Evolutionary conservation across 2,888 invertebrate species (phyloP).

Genomic region (Campaea margaritaria): DNA sequence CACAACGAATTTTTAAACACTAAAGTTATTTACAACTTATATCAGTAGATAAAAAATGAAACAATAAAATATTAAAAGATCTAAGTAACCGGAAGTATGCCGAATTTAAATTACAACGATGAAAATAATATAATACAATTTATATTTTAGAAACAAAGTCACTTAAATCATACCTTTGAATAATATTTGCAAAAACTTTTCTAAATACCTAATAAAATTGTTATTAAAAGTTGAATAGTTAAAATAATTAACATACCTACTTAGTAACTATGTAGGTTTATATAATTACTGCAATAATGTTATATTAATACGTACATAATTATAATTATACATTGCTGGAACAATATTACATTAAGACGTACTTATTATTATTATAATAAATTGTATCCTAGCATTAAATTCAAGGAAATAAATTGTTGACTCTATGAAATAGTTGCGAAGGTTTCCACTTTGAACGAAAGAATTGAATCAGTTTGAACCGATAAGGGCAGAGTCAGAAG

Average conservation of each 20-base stretch:
- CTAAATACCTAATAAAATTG: no score
- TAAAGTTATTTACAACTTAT: constrained; percentile 15
- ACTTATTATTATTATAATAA: not conserved
- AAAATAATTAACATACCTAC: no score
- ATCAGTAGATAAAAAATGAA: constrained; percentile 6
- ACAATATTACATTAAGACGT: not conserved
- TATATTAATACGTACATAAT: not conserved
- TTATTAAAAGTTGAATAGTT: no score
- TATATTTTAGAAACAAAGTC: constrained; percentile 6
- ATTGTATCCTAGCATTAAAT: not conserved
- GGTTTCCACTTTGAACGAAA: not conserved
- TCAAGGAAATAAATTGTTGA: constrained; percentile 5
- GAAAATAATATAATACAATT: constrained; percentile 8
- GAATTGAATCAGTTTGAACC: not conserved
- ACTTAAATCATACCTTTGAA: constrained; percentile 1
- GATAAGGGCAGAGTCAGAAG: not conserved
- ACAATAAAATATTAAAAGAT: constrained; percentile 21
- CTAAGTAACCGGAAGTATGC: constrained; percentile 25
- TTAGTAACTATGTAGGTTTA: no score
- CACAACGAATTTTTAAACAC: constrained; percentile 26
- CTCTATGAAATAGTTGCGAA: not conserved
- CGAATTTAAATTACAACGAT: constrained; percentile 42
- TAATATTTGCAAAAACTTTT: not conserved
- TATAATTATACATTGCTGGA: no score
- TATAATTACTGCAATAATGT: not conserved